A percentile compares a stretch with the other conserved stretches of the same genome.
These are phyloP conservation scores for Lerista edwardsae DNA, from an alignment of 2,797 vertebrate species.

Conservation along the genomic window DNA sequence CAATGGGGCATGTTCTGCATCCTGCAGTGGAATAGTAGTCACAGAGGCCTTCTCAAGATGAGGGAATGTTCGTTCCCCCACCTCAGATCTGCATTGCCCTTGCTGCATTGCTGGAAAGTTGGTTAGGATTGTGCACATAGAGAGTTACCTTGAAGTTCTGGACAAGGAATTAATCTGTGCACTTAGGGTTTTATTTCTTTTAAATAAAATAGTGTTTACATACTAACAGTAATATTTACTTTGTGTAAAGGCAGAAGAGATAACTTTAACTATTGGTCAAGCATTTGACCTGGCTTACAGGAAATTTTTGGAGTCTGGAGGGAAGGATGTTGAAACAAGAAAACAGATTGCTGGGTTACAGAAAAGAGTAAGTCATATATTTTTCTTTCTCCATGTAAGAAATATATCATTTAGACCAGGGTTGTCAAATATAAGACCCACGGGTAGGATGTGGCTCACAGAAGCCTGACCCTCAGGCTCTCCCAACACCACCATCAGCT, in stretches of 20 bases:
- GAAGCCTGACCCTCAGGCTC: no score
- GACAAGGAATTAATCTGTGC: neutral
- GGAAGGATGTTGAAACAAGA: conserved; percentile 97
- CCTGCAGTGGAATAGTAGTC: no score
- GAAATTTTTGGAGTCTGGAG: conserved; percentile 97
- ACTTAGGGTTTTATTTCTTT: neutral
- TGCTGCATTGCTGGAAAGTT: no score
- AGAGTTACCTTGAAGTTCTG: neutral
- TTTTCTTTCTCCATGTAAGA: conserved; percentile 6
- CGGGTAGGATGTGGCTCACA: no score
- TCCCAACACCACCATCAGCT: no score
- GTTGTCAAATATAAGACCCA: no score
- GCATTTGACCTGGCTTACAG: conserved; percentile 98
- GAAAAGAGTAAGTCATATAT: conserved; percentile 86
- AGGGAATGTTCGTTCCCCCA: no score
- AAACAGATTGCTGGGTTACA: conserved; percentile 96
- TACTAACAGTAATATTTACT: conserved; percentile 59
- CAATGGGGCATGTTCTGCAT: no score
- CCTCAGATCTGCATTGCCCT: no score
- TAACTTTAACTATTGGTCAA: conserved; percentile 97
- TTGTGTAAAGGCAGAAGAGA: conserved; percentile 91
- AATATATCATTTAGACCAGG: neutral
- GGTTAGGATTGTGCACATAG: no score
- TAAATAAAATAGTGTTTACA: neutral
- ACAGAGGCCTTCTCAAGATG: no score